Evolutionary conservation across 2,888 invertebrate species (phyloP), one percentile per base, ranked within the genome.

Genomic region (Emmelina monodactyla): DNA sequence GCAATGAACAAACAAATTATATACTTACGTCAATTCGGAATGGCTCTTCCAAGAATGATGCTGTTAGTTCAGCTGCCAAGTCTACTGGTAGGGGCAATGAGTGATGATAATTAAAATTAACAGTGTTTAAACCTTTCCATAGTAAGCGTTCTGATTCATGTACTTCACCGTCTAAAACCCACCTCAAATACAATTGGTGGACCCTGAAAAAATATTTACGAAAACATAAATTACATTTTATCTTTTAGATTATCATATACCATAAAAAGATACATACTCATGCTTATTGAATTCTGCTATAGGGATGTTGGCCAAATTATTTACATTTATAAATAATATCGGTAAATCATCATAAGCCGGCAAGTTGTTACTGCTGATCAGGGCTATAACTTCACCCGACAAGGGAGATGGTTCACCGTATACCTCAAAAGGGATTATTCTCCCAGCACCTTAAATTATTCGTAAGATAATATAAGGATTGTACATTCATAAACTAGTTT

Each of bases 311-410:
- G 40, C 49, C 25, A 79, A 44, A 22, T 44, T 55, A 29, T 61
- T 62, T 11, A 76, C 45, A 42, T 71, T 75, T 3, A 75, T 51
- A 45, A 75, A 75, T 31, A 73, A 41, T 22, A 75, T 50, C 5
- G 76, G 71, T 4, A 52, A 34, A 40, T 78, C 78, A 42, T 78
- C 75, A 28, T 52, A 46, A 1, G 76, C 66, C 9, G 78, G 78
- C 37, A 79, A 51, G 44, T 69, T 65, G 33, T 41, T 45, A 34
- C 54, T 67, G 40, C 69, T 68, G 30, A 76, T 57, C 31, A 75
- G 42, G 12, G 53, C 62, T 34, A 73, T 59, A 12, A 71, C 41
- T 49, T 68, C 62, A 14, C 71, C 71, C 9, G 58, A 41, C n/a
- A n/a, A n/a, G n/a, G n/a, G 4, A 2, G 66, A 58, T 10, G 42